Percentiles rank a stretch among this genome's conserved stretches.
These are phyloP conservation scores for Hirudinaria manillensis DNA, from an alignment of 2,888 invertebrate species.

Conservation along the genomic window DNA sequence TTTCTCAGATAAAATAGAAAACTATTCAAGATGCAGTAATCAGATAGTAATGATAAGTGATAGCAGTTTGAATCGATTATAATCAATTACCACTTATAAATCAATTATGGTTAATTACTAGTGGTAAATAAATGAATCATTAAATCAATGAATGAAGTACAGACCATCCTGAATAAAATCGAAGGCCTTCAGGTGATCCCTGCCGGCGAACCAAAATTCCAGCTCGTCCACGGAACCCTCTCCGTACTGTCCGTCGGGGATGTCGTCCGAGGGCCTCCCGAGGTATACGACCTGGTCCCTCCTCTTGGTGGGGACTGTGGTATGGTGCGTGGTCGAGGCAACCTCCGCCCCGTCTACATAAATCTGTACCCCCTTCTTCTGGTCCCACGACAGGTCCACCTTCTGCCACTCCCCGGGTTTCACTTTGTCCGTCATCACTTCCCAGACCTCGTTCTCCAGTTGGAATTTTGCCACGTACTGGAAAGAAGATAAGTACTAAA, in stretches of 20 bases:
- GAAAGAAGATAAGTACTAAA: neutral
- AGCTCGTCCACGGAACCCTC: constrained; percentile 48
- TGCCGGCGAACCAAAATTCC: constrained; percentile 48
- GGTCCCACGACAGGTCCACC: constrained; percentile 50
- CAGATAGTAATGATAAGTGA: neutral
- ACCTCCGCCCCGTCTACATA: constrained; percentile 43
- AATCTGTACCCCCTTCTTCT: constrained; percentile 45
- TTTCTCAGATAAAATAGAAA: neutral
- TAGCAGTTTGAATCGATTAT: neutral
- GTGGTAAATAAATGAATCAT: neutral
- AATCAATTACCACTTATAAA: too few relatives aligned
- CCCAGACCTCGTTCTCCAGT: constrained; percentile 42
- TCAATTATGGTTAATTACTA: neutral
- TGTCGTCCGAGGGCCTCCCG: constrained; percentile 26
- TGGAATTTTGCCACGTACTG: constrained; percentile 37
- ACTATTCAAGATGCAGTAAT: neutral
- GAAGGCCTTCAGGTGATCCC: constrained; percentile 42
- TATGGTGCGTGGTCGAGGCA: constrained; percentile 32
- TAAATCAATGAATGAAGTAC: neutral
- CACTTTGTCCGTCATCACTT: constrained; percentile 42
- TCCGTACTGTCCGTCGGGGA: neutral
- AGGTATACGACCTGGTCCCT: neutral
- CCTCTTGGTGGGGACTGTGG: constrained; percentile 34
- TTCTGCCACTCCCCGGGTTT: constrained; percentile 46
- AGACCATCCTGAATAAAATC: constrained; percentile 28